Percentiles rank a stretch among this genome's conserved stretches.
phyloP scores from a whole-genome alignment of 1,140 invertebrate genomes.

The Dendrolimus kikuchii region DNA sequence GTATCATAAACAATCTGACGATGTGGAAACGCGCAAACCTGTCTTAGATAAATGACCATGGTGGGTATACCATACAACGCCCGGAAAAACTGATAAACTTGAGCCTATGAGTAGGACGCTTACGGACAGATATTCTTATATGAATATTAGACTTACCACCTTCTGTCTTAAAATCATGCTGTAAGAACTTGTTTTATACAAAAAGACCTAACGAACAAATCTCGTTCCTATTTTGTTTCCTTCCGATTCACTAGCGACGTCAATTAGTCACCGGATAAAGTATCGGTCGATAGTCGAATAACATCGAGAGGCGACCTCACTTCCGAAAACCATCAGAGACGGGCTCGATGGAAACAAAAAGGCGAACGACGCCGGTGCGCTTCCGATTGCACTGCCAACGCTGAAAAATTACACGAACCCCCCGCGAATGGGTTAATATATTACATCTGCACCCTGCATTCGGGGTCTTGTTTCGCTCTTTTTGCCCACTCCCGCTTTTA shows the following conservation, averaged over 20 bases:
- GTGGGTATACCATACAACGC: too few relatives aligned
- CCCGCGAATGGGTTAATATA: constrained; percentile 42
- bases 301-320: constrained; percentile 43
- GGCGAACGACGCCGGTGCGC: constrained; percentile 49
- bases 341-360: constrained; percentile 55
- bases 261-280: constrained; percentile 55
- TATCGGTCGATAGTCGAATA: constrained; percentile 52
- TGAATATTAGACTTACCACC: too few relatives aligned
- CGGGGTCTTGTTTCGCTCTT: constrained; percentile 13
- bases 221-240: background rate
- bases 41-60: too few relatives aligned
- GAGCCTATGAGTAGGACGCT: too few relatives aligned
- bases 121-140: too few relatives aligned
- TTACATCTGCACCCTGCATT: constrained; percentile 28
- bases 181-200: too few relatives aligned
- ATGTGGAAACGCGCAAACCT: too few relatives aligned
- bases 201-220: too few relatives aligned
- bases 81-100: too few relatives aligned
- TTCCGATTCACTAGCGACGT: constrained; percentile 8
- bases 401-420: constrained; percentile 60
- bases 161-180: too few relatives aligned
- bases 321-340: constrained; percentile 61
- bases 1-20: too few relatives aligned
- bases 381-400: constrained; percentile 64
- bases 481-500: constrained; percentile 20